These are phyloP conservation scores for Apocheima hispidaria DNA, from an alignment of 2,888 invertebrate genomes.

Conservation along the genomic window DNA sequence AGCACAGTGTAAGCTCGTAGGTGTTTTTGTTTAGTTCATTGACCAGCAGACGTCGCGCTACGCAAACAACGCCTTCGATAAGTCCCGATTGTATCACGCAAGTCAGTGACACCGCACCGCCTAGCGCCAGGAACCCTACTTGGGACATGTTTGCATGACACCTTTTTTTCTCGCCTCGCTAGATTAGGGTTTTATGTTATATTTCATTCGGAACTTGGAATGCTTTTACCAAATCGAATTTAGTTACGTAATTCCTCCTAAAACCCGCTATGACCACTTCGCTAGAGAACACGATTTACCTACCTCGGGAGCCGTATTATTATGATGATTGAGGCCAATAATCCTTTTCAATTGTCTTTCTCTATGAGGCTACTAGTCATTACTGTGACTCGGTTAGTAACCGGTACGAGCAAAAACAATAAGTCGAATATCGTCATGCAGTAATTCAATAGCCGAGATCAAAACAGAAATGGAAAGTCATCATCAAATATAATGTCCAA, in stretches of 20 bases:
- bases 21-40: constrained; percentile 85
- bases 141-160: constrained; percentile 38
- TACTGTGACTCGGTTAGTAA: constrained; percentile 27
- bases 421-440: constrained; percentile 28
- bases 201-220: not conserved
- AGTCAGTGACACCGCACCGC: constrained; percentile 67
- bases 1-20: constrained; percentile 65
- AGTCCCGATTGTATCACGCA: constrained; percentile 78
- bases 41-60: constrained; percentile 78
- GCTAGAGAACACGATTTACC: constrained; percentile 6
- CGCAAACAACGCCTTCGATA: constrained; percentile 83
- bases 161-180: constrained; percentile 28
- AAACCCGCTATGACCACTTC: constrained; percentile 7
- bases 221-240: constrained; percentile 5
- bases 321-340: constrained; percentile 22
- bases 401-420: constrained; percentile 34
- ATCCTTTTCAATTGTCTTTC: constrained; percentile 28
- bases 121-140: constrained; percentile 43
- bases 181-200: constrained; percentile 11
- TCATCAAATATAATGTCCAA: constrained; percentile 25
- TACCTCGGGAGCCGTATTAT: constrained; percentile 10
- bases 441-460: constrained; percentile 24
- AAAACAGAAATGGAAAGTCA: constrained; percentile 34
- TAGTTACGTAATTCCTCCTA: constrained; percentile 2
- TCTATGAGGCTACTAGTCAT: constrained; percentile 27